These are phyloP conservation scores for Nasonia giraulti DNA, from an alignment of 1,140 invertebrate genomes.

Conservation along the genomic window DNA sequence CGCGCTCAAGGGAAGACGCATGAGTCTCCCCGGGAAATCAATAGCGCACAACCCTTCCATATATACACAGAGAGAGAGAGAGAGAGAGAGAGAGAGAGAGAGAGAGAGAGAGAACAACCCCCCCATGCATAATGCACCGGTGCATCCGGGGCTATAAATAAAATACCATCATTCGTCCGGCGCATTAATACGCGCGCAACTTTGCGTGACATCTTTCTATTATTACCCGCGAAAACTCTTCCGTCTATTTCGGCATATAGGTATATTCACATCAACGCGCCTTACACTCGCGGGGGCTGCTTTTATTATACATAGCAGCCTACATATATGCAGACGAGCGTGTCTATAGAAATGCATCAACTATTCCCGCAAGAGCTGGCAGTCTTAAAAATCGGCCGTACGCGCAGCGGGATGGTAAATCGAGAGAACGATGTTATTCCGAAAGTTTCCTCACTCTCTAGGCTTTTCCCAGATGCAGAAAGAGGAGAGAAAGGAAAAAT, in stretches of 20 bases:
- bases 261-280: too few species aligned
- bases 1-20: not conserved
- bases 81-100: too few species aligned
- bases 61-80: not conserved
- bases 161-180: not conserved
- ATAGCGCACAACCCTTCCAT: not conserved
- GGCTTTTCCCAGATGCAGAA: not conserved
- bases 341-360: too few species aligned
- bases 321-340: too few species aligned
- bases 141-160: not conserved
- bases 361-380: too few species aligned
- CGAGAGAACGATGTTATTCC: slow-evolving; percentile 17
- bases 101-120: too few species aligned
- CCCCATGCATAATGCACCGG: not conserved
- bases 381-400: too few species aligned
- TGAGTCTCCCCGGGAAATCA: not conserved
- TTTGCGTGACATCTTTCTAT: not conserved
- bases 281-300: too few species aligned
- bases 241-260: not conserved
- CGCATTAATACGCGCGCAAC: not conserved
- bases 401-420: not conserved
- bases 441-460: slow-evolving; percentile 21
- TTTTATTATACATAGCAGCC: too few species aligned
- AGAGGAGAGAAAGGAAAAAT: not conserved
- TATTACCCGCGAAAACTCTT: not conserved